Conservation (phyloP, 2,888 invertebrate species). For the Heteropelma amictum region DNA sequence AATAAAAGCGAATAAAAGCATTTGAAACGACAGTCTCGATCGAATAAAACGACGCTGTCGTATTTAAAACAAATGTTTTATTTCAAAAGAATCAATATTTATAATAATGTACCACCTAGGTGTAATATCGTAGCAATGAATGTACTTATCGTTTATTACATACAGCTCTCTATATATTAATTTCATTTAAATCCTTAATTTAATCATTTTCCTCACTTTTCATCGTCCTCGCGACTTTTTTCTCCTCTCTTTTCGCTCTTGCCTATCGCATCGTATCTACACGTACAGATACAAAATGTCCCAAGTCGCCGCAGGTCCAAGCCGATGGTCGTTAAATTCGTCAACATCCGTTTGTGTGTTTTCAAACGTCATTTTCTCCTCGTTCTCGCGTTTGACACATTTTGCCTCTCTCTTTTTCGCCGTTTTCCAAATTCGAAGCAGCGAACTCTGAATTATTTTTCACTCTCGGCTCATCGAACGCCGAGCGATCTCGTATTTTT, state of each 20-base stretch:
- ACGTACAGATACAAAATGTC: constrained; percentile 75
- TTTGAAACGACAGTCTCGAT: not conserved
- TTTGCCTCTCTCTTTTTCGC: not conserved
- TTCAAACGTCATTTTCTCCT: not conserved
- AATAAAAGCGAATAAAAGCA: constrained; percentile 6
- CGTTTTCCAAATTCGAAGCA: constrained; percentile 50
- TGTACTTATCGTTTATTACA: constrained; percentile 76
- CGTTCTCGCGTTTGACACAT: not conserved
- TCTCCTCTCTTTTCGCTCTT: constrained; percentile 55
- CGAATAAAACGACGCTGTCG: constrained; percentile 29
- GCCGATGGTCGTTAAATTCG: constrained; percentile 17
- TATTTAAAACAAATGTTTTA: constrained; percentile 77
- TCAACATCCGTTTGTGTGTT: constrained; percentile 5
- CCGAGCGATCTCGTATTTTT: not conserved
- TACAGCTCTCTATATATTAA: constrained; percentile 77
- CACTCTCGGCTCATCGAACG: constrained; percentile 8
- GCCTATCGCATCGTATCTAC: constrained; percentile 74
- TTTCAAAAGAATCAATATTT: constrained; percentile 75
- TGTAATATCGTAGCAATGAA: constrained; percentile 76
- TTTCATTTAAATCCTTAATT: constrained; percentile 75
- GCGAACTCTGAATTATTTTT: constrained; percentile 69
- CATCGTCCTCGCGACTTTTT: constrained; percentile 10
- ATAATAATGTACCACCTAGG: constrained; percentile 67
- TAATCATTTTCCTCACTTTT: constrained; percentile 58
- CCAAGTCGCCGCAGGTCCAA: constrained; percentile 40